A percentile compares a stretch with the other conserved stretches of the same genome.
These are phyloP conservation scores for Eulacestoma nigropectus DNA, from an alignment of 2,113 vertebrate genomes.

Conservation along the genomic window DNA sequence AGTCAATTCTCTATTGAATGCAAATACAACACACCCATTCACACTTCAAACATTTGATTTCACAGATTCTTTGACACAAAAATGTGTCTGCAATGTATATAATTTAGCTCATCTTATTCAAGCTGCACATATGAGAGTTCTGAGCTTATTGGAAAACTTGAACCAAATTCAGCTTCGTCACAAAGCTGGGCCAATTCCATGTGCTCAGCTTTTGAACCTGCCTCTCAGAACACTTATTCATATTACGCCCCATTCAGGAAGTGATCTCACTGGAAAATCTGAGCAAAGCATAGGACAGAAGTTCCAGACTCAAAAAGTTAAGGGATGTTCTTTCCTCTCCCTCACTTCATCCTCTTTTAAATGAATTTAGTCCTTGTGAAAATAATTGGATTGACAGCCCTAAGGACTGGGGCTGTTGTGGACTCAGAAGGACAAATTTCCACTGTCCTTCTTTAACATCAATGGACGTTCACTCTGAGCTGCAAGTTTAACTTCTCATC, in stretches of 20 bases:
- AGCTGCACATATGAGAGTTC: neutral
- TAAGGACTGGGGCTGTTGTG: neutral
- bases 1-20: neutral
- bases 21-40: neutral
- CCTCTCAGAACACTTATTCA: neutral
- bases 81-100: neutral
- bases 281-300: conserved; percentile 23
- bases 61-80: neutral
- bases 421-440: neutral
- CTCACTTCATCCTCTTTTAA: neutral
- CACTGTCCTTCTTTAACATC: neutral
- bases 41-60: neutral
- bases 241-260: conserved; percentile 8
- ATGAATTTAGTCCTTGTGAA: neutral
- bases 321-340: neutral
- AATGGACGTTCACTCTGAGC: fast-evolving
- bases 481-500: neutral
- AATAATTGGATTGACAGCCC: neutral
- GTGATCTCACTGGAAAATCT: conserved; percentile 54
- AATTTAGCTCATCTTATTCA: neutral
- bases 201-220: neutral
- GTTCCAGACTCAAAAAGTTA: conserved; percentile 25
- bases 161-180: neutral
- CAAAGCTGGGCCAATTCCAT: neutral
- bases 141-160: neutral